Conservation (phyloP, 2,797 vertebrate genomes). For the Sebastes trivittatus region DNA sequence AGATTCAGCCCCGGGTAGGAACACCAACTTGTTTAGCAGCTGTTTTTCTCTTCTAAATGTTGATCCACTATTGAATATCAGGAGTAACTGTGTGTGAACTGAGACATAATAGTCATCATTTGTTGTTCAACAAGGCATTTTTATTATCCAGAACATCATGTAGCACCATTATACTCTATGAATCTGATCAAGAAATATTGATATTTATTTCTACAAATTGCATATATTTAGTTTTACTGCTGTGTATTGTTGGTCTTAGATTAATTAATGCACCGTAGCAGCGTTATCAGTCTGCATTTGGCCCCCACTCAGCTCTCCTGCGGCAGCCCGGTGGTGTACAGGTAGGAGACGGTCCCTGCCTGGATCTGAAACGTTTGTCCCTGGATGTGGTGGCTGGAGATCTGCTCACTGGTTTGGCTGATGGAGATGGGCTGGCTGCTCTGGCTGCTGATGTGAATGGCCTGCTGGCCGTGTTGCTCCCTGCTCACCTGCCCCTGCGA, state of each 20-base stretch:
- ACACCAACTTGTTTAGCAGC: neutral
- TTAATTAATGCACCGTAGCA: neutral
- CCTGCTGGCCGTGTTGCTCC: conserved; percentile 83
- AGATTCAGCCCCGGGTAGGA: neutral
- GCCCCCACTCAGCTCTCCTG: conserved; percentile 52
- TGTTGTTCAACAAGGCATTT: neutral
- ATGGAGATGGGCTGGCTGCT: conserved; percentile 79
- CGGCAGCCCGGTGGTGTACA: conserved; percentile 77
- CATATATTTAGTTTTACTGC: neutral
- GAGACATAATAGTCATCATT: neutral
- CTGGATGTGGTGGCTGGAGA: conserved; percentile 79
- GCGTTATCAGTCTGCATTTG: neutral
- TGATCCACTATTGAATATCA: neutral
- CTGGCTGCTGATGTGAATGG: conserved; percentile 76
- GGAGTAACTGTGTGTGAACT: neutral
- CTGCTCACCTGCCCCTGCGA: neutral
- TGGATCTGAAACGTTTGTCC: conserved; percentile 86
- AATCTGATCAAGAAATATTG: neutral
- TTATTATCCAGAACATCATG: neutral
- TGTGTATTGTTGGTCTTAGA: neutral
- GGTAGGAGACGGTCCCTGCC: conserved; percentile 80
- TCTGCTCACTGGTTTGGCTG: conserved; percentile 81
- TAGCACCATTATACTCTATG: neutral
- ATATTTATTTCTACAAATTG: neutral
- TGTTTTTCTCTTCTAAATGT: no score